These are phyloP conservation scores for Pristionchus fissidentatus DNA, from an alignment of 2,888 invertebrate species.

Conservation along the genomic window DNA sequence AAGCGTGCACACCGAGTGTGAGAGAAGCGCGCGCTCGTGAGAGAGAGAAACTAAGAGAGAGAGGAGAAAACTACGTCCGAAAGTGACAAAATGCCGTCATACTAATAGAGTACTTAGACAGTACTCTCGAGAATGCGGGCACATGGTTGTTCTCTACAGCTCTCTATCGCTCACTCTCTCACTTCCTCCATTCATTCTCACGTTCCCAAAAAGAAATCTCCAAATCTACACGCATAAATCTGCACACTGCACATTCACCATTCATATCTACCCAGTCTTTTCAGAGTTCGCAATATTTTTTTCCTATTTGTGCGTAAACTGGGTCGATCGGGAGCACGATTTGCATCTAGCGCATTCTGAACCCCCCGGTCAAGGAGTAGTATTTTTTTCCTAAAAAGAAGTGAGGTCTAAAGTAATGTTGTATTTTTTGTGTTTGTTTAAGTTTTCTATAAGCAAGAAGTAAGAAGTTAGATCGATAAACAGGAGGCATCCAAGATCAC, in stretches of 20 bases:
- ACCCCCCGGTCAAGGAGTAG: background rate
- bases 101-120: slow-evolving; percentile 25
- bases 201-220: background rate
- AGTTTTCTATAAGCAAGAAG: too few relatives aligned
- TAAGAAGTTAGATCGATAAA: too few relatives aligned
- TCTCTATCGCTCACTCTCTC: slow-evolving; percentile 23
- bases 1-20: slow-evolving; percentile 28
- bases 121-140: background rate
- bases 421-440: too few relatives aligned
- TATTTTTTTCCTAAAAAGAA: too few relatives aligned
- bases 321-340: background rate
- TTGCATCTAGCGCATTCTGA: slow-evolving; percentile 20
- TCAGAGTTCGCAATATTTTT: background rate
- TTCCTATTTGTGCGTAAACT: background rate
- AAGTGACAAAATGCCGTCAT: slow-evolving; percentile 32
- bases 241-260: background rate
- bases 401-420: too few relatives aligned
- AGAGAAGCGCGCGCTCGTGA: too few relatives aligned
- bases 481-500: slow-evolving; percentile 18
- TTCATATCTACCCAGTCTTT: background rate
- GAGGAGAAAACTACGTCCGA: slow-evolving; percentile 21
- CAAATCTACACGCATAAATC: background rate
- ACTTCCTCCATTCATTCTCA: background rate
- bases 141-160: background rate
- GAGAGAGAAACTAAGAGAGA: too few relatives aligned